phyloP scores from a whole-genome alignment of 2,113 vertebrate species.

The Xenopus laevis region DNA sequence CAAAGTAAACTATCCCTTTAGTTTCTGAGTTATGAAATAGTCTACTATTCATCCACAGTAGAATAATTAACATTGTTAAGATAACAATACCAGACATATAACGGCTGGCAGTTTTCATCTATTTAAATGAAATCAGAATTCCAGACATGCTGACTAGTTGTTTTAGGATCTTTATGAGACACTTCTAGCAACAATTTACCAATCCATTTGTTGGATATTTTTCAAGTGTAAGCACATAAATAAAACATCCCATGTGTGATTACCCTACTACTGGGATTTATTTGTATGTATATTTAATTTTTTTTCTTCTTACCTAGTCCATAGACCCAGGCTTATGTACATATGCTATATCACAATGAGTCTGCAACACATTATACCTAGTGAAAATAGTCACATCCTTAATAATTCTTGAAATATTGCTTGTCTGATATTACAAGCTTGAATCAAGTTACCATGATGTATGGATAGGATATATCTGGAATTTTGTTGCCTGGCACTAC shows the following conservation, averaged over 20 bases:
- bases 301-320: neutral
- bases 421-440: slow-evolving; percentile 12
- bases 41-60: neutral
- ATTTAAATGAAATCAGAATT: slow-evolving; percentile 26
- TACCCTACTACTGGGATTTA: slow-evolving; percentile 36
- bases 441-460: slow-evolving; percentile 12
- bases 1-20: too few species aligned
- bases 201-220: slow-evolving; percentile 27
- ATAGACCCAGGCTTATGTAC: too few species aligned
- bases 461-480: neutral
- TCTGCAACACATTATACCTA: slow-evolving; percentile 22
- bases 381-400: slow-evolving; percentile 11
- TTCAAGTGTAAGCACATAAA: slow-evolving; percentile 8
- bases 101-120: slow-evolving; percentile 40
- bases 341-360: too few species aligned
- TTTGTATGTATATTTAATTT: slow-evolving; percentile 10
- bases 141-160: slow-evolving; percentile 16
- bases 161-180: slow-evolving; percentile 30
- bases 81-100: slow-evolving; percentile 18
- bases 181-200: slow-evolving; percentile 10
- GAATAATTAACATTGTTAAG: slow-evolving; percentile 26
- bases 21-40: too few species aligned
- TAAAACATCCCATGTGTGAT: slow-evolving; percentile 22
- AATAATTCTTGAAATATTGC: slow-evolving; percentile 22
- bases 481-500: neutral